Percentiles rank a stretch among this genome's conserved stretches.
Conservation (phyloP, 2,888 invertebrate species). For the Metallyticus violacea region DNA sequence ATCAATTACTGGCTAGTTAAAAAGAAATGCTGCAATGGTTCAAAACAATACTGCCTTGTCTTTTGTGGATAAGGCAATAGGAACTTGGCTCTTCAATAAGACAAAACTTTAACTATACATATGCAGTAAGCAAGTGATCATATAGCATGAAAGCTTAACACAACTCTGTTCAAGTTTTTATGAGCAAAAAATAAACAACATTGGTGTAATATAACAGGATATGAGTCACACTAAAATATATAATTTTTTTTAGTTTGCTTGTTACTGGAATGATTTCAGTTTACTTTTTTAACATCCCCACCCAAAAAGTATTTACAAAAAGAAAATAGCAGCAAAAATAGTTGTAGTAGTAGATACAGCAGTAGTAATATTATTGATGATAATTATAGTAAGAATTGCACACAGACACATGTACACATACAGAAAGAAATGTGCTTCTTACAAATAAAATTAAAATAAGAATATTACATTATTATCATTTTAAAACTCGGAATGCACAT, state of each 20-base stretch:
- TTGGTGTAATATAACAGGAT: not conserved
- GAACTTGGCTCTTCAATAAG: not conserved
- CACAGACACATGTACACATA: not conserved
- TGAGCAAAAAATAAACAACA: not conserved
- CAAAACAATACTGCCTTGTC: too few species aligned
- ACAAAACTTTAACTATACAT: not conserved
- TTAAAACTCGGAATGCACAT: constrained; percentile 1
- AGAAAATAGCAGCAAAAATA: not conserved
- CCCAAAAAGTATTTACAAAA: not conserved
- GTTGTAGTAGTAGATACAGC: not conserved
- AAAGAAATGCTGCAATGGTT: too few species aligned
- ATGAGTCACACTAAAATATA: not conserved
- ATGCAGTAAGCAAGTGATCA: not conserved
- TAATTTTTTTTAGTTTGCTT: not conserved
- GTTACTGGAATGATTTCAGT: not conserved
- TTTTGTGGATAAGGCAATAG: not conserved
- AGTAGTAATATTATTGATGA: not conserved
- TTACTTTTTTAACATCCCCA: not conserved
- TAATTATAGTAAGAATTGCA: not conserved
- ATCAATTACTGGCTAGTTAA: too few species aligned
- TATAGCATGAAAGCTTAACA: not conserved
- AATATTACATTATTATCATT: not conserved
- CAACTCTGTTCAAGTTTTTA: not conserved
- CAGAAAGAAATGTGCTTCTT: not conserved
- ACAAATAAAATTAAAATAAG: not conserved